phyloP scores from a whole-genome alignment of 2,113 vertebrate genomes.

The Phyllostomus discolor region DNA sequence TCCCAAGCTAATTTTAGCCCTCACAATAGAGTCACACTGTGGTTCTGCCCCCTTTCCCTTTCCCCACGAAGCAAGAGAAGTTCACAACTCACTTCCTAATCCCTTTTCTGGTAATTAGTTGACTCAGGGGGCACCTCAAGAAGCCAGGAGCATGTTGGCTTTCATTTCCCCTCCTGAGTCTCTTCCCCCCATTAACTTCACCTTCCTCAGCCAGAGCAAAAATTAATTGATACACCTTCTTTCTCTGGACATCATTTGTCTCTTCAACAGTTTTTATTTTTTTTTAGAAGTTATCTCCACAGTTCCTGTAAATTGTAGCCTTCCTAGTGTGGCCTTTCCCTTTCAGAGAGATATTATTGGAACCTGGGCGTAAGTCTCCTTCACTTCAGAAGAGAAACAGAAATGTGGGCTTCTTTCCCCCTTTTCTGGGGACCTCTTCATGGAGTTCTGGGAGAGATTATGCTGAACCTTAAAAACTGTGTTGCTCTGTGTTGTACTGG shows the following conservation, averaged over 20 bases:
- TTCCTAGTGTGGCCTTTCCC: neutral
- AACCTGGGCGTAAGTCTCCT: neutral
- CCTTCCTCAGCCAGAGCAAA: neutral
- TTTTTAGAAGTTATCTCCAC: neutral
- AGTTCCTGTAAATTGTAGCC: neutral
- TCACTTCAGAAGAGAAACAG: neutral
- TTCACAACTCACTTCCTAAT: neutral
- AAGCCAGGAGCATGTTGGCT: conserved; percentile 6
- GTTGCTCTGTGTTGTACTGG: neutral
- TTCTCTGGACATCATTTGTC: neutral
- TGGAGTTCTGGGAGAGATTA: neutral
- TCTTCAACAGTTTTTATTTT: neutral
- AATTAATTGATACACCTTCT: neutral
- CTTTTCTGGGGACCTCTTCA: neutral
- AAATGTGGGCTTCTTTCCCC: neutral
- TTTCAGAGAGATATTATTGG: neutral
- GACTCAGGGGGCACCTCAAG: neutral
- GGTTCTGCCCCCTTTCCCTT: neutral
- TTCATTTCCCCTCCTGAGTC: conserved; percentile 40
- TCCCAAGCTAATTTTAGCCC: conserved; percentile 10
- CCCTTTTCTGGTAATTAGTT: conserved; percentile 16
- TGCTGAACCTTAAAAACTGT: neutral
- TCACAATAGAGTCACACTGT: neutral
- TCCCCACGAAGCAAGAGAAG: neutral
- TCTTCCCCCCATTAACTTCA: neutral